These are phyloP conservation scores for Crotalus helleri DNA, from an alignment of 2,113 vertebrate genomes.

Conservation along the genomic window DNA sequence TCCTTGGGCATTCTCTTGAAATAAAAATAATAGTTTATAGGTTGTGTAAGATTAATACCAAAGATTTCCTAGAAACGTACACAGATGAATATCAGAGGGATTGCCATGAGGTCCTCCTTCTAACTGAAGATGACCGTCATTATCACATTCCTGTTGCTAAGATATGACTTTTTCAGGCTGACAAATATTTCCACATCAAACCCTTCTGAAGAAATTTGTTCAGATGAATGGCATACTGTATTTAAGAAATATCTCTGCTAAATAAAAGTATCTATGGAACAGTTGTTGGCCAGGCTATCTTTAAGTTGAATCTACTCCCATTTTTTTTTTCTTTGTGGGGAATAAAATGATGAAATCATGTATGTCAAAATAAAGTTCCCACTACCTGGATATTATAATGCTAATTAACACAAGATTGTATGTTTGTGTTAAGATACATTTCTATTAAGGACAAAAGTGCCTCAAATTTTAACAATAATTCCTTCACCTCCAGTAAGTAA, in stretches of 20 bases:
- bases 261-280: neutral
- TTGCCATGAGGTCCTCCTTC: constrained; percentile 73
- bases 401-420: neutral
- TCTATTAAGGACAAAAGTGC: neutral
- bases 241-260: neutral
- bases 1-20: constrained; percentile 75
- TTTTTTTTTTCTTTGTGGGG: neutral
- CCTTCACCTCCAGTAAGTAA: neutral
- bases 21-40: constrained; percentile 76
- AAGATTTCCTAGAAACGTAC: constrained; percentile 71
- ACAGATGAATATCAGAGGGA: constrained; percentile 68
- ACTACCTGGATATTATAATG: neutral
- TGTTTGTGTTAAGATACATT: neutral
- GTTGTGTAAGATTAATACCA: constrained; percentile 71
- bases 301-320: neutral
- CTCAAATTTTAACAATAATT: neutral
- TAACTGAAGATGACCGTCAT: constrained; percentile 75
- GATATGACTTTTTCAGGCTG: constrained; percentile 12
- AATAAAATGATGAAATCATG: neutral
- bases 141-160: constrained; percentile 72
- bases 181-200: neutral
- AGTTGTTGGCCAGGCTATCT: too few species aligned
- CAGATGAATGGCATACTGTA: neutral
- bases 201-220: neutral
- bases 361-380: neutral